Conservation (phyloP, 2,888 invertebrate species). For the Prenolepis imparis region DNA sequence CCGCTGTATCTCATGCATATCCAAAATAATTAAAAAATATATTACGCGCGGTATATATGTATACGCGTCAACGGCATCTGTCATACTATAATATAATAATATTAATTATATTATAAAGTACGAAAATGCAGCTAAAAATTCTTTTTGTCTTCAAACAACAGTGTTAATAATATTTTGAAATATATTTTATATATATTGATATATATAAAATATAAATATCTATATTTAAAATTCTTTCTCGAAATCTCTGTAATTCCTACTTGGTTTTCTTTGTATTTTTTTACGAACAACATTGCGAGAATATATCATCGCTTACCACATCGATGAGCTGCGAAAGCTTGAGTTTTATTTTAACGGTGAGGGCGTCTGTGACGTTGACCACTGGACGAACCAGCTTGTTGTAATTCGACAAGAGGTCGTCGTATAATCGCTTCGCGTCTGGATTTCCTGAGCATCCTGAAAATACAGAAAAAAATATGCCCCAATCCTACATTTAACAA, state of each 20-base stretch:
- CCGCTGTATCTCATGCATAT: background rate
- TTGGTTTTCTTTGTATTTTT: background rate
- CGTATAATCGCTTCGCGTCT: constrained; percentile 95
- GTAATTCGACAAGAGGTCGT: constrained; percentile 95
- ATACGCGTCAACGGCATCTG: background rate
- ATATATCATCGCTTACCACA: constrained; percentile 89
- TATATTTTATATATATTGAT: background rate
- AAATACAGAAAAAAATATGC: constrained; percentile 76
- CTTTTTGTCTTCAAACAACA: background rate
- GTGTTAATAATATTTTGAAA: background rate
- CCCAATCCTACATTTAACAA: background rate
- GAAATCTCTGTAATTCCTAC: background rate
- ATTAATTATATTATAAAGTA: constrained; percentile 9
- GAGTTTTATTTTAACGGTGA: constrained; percentile 95
- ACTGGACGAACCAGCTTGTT: constrained; percentile 95
- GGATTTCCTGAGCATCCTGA: constrained; percentile 95
- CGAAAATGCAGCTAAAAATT: background rate
- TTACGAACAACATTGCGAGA: background rate
- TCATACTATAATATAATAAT: background rate
- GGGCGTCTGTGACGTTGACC: constrained; percentile 94
- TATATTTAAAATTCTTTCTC: background rate
- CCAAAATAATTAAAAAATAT: constrained; percentile 17
- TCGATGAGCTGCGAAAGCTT: constrained; percentile 96
- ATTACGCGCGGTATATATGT: background rate
- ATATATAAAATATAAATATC: background rate